Conservation (phyloP, 2,888 invertebrate genomes). For the Mamestra brassicae region DNA sequence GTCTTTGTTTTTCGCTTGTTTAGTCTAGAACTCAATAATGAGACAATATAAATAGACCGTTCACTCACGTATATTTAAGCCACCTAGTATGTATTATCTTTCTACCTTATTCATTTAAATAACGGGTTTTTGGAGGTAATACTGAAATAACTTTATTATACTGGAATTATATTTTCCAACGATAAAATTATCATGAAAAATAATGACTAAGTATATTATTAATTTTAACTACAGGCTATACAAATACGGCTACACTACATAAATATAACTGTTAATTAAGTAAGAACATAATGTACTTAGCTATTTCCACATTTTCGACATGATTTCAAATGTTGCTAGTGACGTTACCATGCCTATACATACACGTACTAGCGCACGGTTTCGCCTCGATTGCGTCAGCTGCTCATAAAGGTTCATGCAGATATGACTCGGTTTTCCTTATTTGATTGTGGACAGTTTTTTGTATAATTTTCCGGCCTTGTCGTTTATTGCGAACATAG, state of each 20-base stretch:
- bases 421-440: conserved; percentile 31
- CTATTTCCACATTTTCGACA: conserved; percentile 37
- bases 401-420: conserved; percentile 10
- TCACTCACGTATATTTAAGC: neutral
- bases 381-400: conserved; percentile 35
- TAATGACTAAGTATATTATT: neutral
- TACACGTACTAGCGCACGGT: neutral
- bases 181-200: neutral
- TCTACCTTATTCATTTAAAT: no score
- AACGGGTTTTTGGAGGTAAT: no score
- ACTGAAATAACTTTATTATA: no score
- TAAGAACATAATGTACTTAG: neutral
- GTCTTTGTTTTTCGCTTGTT: neutral
- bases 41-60: neutral
- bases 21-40: neutral
- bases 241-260: neutral
- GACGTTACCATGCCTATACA: neutral
- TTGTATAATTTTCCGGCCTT: neutral
- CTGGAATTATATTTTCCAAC: neutral
- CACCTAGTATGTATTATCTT: no score
- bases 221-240: neutral
- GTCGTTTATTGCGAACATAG: neutral
- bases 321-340: conserved; percentile 35
- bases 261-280: neutral
- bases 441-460: neutral